Base-by-base conservation (phyloP, 2,888 invertebrate species). In the Tachina grossa region DNA sequence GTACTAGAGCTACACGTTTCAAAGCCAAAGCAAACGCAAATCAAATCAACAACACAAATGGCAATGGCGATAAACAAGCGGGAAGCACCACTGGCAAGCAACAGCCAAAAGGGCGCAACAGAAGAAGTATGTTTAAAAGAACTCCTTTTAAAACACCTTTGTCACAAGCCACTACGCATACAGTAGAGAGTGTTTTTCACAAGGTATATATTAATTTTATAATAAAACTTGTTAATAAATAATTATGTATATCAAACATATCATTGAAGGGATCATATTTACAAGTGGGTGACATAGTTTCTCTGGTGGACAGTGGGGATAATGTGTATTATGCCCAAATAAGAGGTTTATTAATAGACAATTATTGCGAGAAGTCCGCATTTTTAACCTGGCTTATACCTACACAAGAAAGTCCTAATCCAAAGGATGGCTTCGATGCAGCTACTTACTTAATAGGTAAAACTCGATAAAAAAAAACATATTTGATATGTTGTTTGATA, bases 291-390 rank as follows among this genome's bases (percentile, higher is more conserved):
- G 98, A 98, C 91, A 96, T 98, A 88, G 97, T 98, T 0, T 97
- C 97, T 0, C 94, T 98, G 92, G 94, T 95, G 79, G 97, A 97
- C 90, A 93, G 94, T 51, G 95, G 96, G 5, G 95, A 96, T 72
- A 95, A 95, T 85, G 94, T 95, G 41, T 98, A 96, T 93, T 98
- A 97, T 90, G 98, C 97, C 9, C 98, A 98, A 93, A 95, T 98
- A 77, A 94, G 97, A 75, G 98, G 98, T 0, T 95, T 98, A 75
- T 93, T 98, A 83, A 96, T 97, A 0, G 98, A 98, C 92, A 97
- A 97, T 91, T 98, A 97, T 92, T 97, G 97, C 89, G 97, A 98
- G 91, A 98, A 98, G 93, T 98, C 97, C 91, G 98, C 98, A 0
- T 97, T 96, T 2, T 93, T 98, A 14, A 97, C 98, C 0, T 98